Percentiles rank a stretch among this genome's conserved stretches.
phyloP scores from a whole-genome alignment of 2,113 vertebrate species.

The Ophthalmolycus amberensis region DNA sequence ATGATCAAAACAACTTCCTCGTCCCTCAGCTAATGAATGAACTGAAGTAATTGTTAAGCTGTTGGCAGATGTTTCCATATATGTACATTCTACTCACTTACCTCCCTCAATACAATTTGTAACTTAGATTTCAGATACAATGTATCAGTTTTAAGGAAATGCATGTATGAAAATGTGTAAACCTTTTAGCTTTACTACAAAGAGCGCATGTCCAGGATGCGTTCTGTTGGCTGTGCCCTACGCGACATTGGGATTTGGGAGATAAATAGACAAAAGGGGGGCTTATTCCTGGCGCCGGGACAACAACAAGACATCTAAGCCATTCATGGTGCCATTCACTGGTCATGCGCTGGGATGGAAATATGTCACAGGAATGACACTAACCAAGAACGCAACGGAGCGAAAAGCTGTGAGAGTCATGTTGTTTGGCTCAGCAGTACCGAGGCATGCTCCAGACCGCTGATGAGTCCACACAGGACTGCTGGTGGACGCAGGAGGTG shows the following conservation, averaged over 20 bases:
- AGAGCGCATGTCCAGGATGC: constrained; percentile 4
- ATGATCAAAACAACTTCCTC: constrained; percentile 37
- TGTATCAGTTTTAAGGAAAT: not conserved
- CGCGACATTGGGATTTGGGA: constrained; percentile 30
- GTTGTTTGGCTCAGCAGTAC: constrained; percentile 10
- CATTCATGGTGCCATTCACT: constrained; percentile 12
- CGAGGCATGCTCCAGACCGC: constrained; percentile 28
- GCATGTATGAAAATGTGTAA: not conserved
- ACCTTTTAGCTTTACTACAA: not conserved
- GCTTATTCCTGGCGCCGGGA: constrained; percentile 24
- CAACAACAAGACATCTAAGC: constrained; percentile 30
- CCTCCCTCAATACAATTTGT: not conserved
- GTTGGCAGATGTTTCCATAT: constrained; percentile 61
- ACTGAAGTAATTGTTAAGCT: constrained; percentile 44
- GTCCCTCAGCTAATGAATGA: constrained; percentile 50
- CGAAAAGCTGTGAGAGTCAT: constrained; percentile 24
- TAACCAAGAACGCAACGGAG: constrained; percentile 22
- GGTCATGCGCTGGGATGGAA: constrained; percentile 23
- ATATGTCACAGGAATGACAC: constrained; percentile 44
- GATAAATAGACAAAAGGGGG: constrained; percentile 34
- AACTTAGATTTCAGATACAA: not conserved
- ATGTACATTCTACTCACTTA: constrained; percentile 7
- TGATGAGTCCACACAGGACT: constrained; percentile 41
- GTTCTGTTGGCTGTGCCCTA: not conserved
- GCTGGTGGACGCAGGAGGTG: constrained; percentile 21